Evolutionary conservation across 2,797 vertebrate genomes (phyloP).

Genomic region (Nasua narica): DNA sequence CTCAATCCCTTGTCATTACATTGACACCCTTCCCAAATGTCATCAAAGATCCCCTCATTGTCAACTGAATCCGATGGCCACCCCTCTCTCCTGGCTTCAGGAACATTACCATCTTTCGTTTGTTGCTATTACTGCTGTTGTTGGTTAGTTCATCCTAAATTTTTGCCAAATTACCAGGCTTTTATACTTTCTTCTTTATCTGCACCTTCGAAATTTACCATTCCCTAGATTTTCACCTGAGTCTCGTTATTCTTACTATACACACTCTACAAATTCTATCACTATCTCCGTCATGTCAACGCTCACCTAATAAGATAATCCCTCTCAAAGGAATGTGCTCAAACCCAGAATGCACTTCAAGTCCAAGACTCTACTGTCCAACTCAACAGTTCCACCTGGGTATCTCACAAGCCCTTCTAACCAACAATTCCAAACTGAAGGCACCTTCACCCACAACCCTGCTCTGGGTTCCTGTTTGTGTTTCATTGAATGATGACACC

Average conservation of each 20-base stretch:
- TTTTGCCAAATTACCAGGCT: not conserved
- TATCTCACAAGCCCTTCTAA: not conserved
- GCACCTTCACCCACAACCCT: not conserved
- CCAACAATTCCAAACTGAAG: not conserved
- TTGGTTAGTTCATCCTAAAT: not conserved
- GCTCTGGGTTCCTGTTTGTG: not conserved
- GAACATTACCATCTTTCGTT: not conserved
- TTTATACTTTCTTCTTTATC: not conserved
- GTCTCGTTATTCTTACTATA: not conserved
- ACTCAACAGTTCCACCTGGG: not conserved
- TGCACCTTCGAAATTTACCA: not conserved
- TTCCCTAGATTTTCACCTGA: not conserved
- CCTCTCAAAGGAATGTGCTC: not conserved
- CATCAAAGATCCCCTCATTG: not conserved
- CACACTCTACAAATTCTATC: not conserved
- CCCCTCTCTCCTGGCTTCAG: not conserved
- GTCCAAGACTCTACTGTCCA: not conserved
- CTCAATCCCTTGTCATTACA: not conserved
- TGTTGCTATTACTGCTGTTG: not conserved
- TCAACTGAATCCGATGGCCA: not conserved
- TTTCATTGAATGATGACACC: not conserved
- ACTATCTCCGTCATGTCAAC: not conserved
- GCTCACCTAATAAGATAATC: not conserved
- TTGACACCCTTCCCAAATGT: not conserved
- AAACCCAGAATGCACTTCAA: not conserved